Evolutionary conservation across 2,888 invertebrate genomes (phyloP), one percentile per base, ranked within the genome.

Genomic region (Tetropium fuscum): DNA sequence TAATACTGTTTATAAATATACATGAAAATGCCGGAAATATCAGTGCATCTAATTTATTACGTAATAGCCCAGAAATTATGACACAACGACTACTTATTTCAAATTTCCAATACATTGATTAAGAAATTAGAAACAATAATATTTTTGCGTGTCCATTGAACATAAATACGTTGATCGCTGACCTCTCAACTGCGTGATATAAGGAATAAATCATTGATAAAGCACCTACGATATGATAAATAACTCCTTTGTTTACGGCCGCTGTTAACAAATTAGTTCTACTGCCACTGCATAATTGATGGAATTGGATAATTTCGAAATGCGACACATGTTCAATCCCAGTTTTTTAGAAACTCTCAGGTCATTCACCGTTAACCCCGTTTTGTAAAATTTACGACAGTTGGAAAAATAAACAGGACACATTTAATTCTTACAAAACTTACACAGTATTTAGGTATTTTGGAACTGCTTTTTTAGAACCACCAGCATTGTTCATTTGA

Each of bases 181-280:
- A 48, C 36, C 48, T 48, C 48, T 48, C 48, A 34, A 34, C 48
- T 48, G 22, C 22, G 8, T 15, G 44, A 44, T 44, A 48, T 48
- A 48, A 38, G 19, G 36, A 48, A 48, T 36, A 48, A 48, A 48
- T 48, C 36, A 48, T 20, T 36, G 48, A 36, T 48, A 48, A 48
- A 43, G 25, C 48, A 48, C 48, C 48, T 48, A 36, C 48, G n/a
- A n/a, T n/a, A n/a, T n/a, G n/a, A 48, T 48, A 48, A 48, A 48
- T 48, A 48, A 36, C 15, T 19, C 48, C 38, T 44, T 48, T 48
- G 48, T 48, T 25, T 36, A 15, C 11, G 8, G 36, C 48, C 48
- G 27, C 40, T 40, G 18, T 11, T 36, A 51, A 51, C 51, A 51
- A 51, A 51, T 51, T 51, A 49, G 49, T 20, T n/a, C n/a, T n/a